Conservation (phyloP, 1,140 invertebrate species). For the Drosophila orena region DNA sequence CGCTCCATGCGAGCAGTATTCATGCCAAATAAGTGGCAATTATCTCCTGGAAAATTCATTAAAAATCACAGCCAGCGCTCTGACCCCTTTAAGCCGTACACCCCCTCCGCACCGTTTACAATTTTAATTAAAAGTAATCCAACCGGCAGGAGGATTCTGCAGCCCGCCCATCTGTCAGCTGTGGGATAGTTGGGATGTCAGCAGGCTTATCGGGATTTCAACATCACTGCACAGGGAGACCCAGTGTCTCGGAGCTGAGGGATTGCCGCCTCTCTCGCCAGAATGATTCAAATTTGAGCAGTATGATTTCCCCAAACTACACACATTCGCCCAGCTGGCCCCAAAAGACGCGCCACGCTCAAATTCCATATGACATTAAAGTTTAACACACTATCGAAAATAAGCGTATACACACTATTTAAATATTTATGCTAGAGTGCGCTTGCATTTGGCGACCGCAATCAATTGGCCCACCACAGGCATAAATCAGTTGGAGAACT, state of each 20-base stretch:
- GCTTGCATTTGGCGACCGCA: conserved; percentile 47
- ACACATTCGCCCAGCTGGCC: conserved; percentile 2
- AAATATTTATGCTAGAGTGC: conserved; percentile 56
- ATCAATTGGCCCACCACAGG: conserved; percentile 52
- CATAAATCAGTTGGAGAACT: conserved; percentile 66
- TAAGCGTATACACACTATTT: conserved; percentile 31
- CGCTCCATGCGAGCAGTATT: conserved; percentile 5
- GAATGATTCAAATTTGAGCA: conserved; percentile 7
- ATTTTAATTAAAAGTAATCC: conserved; percentile 51
- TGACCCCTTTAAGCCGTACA: conserved; percentile 15
- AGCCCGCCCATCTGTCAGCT: conserved; percentile 8
- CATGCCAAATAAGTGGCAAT: conserved; percentile 3
- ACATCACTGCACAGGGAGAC: conserved; percentile 36
- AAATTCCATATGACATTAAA: conserved; percentile 30
- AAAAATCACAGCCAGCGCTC: conserved; percentile 8
- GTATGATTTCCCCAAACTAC: conserved; percentile 9
- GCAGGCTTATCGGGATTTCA: conserved; percentile 50
- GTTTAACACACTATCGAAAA: conserved; percentile 25
- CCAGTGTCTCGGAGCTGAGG: conserved; percentile 29
- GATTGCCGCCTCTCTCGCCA: conserved; percentile 9
- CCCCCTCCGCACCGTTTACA: conserved; percentile 14
- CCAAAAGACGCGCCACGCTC: conserved; percentile 6
- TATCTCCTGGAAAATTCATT: conserved; percentile 11
- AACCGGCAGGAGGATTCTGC: conserved; percentile 8
- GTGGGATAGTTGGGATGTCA: conserved; percentile 29